phyloP scores from a whole-genome alignment of 2,113 vertebrate genomes.

The Grammomys surdaster region DNA sequence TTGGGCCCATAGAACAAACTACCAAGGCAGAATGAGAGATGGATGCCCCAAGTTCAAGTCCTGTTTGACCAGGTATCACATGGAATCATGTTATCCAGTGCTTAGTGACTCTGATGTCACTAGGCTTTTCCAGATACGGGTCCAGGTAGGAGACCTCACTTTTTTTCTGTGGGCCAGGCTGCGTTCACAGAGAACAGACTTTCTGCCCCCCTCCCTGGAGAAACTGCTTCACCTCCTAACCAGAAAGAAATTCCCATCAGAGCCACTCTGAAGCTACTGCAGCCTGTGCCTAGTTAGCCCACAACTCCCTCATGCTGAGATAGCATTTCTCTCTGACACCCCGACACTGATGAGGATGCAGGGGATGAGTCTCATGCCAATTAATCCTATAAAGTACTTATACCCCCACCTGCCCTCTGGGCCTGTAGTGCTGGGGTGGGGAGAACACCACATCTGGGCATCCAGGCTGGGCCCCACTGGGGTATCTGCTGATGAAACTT shows the following conservation, averaged over 20 bases:
- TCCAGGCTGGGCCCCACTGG: constrained; percentile 1
- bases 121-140: background rate
- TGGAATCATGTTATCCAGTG: background rate
- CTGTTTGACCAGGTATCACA: background rate
- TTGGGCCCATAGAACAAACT: background rate
- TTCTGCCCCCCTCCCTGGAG: background rate
- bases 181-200: background rate
- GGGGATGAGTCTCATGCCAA: constrained; percentile 89
- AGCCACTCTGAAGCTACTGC: background rate
- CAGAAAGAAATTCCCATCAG: background rate
- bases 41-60: background rate
- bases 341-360: constrained; percentile 85
- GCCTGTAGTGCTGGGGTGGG: background rate
- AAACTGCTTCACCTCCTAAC: background rate
- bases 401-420: constrained; percentile 89
- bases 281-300: background rate
- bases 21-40: background rate
- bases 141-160: background rate
- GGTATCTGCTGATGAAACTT: constrained; percentile 66
- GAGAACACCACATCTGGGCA: background rate
- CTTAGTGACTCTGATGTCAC: background rate
- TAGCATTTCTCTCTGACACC: constrained; percentile 56
- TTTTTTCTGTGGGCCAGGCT: background rate
- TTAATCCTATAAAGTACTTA: constrained; percentile 96
- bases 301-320: constrained; percentile 64